Conservation (phyloP, 2,797 vertebrate genomes). For the Percopsis omiscomaycus region DNA sequence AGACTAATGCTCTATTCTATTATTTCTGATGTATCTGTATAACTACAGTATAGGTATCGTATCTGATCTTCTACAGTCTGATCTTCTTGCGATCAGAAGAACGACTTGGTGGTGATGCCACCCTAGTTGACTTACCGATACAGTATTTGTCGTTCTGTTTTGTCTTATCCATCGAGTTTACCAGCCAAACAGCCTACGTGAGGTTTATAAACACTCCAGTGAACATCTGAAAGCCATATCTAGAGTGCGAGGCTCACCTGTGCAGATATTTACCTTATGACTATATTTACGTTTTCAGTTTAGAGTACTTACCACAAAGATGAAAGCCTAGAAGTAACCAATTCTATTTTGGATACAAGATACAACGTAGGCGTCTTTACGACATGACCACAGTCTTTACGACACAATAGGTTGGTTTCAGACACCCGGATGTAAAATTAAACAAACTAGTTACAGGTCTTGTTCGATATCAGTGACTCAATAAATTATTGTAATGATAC, state of each 20-base stretch:
- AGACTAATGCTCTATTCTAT: too few relatives aligned
- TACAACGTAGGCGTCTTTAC: conserved; percentile 18
- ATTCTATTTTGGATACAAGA: not conserved
- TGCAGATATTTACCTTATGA: too few relatives aligned
- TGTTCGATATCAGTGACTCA: too few relatives aligned
- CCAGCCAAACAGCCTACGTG: not conserved
- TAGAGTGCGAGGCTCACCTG: too few relatives aligned
- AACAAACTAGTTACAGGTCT: conserved; percentile 37
- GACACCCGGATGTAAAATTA: conserved; percentile 42
- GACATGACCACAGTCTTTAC: conserved; percentile 32
- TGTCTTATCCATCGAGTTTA: not conserved
- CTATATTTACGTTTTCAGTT: not conserved
- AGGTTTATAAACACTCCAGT: not conserved
- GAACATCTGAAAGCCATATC: not conserved
- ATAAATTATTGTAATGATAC: too few relatives aligned
- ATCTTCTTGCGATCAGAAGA: not conserved
- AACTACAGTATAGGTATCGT: not conserved
- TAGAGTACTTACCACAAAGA: conserved; percentile 39
- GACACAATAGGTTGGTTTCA: conserved; percentile 29
- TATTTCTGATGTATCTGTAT: not conserved
- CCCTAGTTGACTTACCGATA: not conserved
- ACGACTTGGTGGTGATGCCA: not conserved
- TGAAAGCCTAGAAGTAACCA: not conserved
- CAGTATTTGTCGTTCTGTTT: not conserved
- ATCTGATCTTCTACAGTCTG: not conserved